Evolutionary conservation across 2,113 vertebrate species (phyloP), one percentile per base, ranked within the genome.

Genomic region (Colinus virginianus): DNA sequence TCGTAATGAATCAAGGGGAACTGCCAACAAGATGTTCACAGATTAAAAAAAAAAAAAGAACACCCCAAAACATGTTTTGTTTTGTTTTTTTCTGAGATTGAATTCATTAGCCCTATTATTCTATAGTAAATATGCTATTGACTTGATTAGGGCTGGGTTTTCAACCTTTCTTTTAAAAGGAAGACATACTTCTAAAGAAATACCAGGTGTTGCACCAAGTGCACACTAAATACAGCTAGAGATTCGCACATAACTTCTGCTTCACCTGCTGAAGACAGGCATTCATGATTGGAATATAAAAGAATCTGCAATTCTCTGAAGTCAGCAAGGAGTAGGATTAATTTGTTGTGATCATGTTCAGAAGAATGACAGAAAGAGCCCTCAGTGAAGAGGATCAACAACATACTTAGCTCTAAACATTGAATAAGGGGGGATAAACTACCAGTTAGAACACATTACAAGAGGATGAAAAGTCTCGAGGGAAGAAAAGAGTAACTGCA

Each of bases 161-260:
- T 81, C 80, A 95, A 53, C 18, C 21, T 78, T 68, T 62, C 11
- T 80, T 96, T 90, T 84, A 84, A 94, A 94, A 81, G 6, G 69
- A n/a, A 84, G 32, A 88, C 89, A 95, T 70, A 63, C 89, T 91
- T 71, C 87, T 86, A 81, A 86, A 81, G 67, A 84, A 96, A 92
- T 85, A 22, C 63, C 18, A 55, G 80, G 66, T 66, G 53, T 77
- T 70, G 3, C 86, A 82, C 69, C 92, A 92, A 71, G 21, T 68
- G 18, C 61, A 91, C 53, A 91, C 84, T 84, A 85, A 79, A 64
- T 82, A 79, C 78, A 96, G 88, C 91, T 89, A 87, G 72, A 18
- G 68, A 95, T 95, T 90, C 59, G 83, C 83, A 71, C 85, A 70
- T 82, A 84, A 81, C 32, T 86, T 80, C 26, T 86, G 53, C 81